A percentile compares a stretch with the other conserved stretches of the same genome.
These are phyloP conservation scores for Calliopsis andreniformis DNA, from an alignment of 1,140 invertebrate genomes.

Conservation along the genomic window DNA sequence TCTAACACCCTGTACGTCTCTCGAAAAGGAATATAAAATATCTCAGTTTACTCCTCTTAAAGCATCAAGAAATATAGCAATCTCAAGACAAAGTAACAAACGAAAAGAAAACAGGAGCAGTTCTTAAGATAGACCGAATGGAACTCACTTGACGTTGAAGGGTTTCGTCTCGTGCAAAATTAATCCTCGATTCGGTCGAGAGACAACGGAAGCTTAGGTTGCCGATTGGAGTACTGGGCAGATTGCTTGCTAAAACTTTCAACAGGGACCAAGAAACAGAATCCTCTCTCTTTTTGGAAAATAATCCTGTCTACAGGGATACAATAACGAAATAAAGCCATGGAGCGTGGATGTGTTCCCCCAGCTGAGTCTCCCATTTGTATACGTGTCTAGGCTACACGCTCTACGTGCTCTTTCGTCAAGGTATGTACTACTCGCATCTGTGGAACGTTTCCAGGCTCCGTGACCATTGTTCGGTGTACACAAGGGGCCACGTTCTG, in stretches of 20 bases:
- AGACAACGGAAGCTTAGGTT: conserved; percentile 48
- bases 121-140: too few species aligned
- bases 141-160: too few species aligned
- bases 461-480: conserved; percentile 28
- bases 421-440: not conserved
- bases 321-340: conserved; percentile 52
- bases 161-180: too few species aligned
- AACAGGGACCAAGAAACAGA: conserved; percentile 19
- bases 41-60: too few species aligned
- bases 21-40: too few species aligned
- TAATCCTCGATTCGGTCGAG: not conserved
- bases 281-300: conserved; percentile 16
- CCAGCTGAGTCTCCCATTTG: too few species aligned
- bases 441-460: conserved; percentile 21
- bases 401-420: too few species aligned
- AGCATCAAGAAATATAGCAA: too few species aligned
- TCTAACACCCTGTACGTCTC: too few species aligned
- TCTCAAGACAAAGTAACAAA: too few species aligned
- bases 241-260: conserved; percentile 67
- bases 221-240: not conserved
- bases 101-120: too few species aligned
- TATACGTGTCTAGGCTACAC: too few species aligned
- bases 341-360: not conserved
- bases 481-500: conserved; percentile 1
- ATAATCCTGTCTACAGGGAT: conserved; percentile 39